Conservation (phyloP, 2,113 vertebrate species). For the Anguilla japonica region DNA sequence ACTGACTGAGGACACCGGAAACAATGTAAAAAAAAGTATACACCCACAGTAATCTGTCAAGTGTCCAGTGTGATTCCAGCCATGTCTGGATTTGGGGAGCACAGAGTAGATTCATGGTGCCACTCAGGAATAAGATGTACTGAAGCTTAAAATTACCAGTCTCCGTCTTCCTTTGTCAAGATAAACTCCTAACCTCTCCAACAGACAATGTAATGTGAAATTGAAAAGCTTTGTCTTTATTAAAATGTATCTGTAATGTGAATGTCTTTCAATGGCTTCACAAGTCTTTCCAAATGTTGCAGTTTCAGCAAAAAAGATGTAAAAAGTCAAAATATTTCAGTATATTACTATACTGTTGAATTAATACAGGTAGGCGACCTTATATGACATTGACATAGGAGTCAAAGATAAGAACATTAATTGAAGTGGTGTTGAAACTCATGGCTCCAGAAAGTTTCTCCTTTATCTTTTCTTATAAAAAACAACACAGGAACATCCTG, state of each 20-base stretch:
- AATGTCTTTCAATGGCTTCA: neutral
- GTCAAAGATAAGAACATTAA: neutral
- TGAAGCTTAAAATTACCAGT: neutral
- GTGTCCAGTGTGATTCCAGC: neutral
- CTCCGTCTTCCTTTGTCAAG: neutral
- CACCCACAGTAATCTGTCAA: neutral
- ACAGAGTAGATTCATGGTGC: neutral
- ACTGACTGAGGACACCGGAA: neutral
- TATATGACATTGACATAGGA: neutral
- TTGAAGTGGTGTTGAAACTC: neutral
- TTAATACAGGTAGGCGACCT: neutral
- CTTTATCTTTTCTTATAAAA: constrained; percentile 15
- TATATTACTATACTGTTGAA: neutral
- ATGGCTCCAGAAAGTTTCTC: neutral
- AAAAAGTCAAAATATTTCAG: neutral
- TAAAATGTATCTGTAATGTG: neutral
- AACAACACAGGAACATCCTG: constrained; percentile 25
- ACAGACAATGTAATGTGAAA: neutral
- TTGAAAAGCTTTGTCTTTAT: neutral
- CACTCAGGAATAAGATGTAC: neutral
- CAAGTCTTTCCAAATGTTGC: neutral
- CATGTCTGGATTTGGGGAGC: neutral
- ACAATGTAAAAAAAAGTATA: neutral
- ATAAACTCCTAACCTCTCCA: neutral
- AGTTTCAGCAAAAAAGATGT: neutral